These are phyloP conservation scores for Columba guinea DNA, from an alignment of 2,797 vertebrate genomes.

Conservation along the genomic window DNA sequence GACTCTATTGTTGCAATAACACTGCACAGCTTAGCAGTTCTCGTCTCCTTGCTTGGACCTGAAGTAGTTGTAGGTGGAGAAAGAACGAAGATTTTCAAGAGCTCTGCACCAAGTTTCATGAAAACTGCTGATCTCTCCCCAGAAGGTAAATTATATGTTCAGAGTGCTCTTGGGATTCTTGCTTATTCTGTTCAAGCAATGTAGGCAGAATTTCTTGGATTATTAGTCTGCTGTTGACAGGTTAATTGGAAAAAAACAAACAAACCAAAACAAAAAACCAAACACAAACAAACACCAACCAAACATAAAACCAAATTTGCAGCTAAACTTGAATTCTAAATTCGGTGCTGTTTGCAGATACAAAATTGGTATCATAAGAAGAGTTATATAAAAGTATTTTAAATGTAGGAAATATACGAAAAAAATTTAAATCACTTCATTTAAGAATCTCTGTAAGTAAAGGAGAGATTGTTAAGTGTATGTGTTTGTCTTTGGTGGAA, in stretches of 20 bases:
- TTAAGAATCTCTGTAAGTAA: background rate
- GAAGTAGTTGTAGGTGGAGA: conserved; percentile 96
- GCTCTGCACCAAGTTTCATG: conserved; percentile 91
- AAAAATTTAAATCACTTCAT: background rate
- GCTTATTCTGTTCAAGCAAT: background rate
- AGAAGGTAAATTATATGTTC: conserved; percentile 82
- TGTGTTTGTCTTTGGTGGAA: background rate
- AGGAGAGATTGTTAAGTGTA: background rate
- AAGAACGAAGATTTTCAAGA: conserved; percentile 95
- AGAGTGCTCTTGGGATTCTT: background rate
- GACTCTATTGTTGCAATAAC: conserved; percentile 92
- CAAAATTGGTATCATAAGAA: background rate
- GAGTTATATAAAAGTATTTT: background rate
- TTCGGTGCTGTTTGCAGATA: background rate
- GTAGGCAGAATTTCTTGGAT: background rate
- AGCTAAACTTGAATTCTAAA: background rate
- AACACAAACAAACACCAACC: no score
- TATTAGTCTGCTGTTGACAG: background rate
- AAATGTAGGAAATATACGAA: background rate
- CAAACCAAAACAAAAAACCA: no score
- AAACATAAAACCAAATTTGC: background rate
- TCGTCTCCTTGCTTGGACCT: conserved; percentile 94
- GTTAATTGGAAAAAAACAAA: background rate
- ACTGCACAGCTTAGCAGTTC: conserved; percentile 90
- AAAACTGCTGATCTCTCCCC: conserved; percentile 90